Conservation (phyloP, 2,113 vertebrate species). For the Dolichotis patagonum region DNA sequence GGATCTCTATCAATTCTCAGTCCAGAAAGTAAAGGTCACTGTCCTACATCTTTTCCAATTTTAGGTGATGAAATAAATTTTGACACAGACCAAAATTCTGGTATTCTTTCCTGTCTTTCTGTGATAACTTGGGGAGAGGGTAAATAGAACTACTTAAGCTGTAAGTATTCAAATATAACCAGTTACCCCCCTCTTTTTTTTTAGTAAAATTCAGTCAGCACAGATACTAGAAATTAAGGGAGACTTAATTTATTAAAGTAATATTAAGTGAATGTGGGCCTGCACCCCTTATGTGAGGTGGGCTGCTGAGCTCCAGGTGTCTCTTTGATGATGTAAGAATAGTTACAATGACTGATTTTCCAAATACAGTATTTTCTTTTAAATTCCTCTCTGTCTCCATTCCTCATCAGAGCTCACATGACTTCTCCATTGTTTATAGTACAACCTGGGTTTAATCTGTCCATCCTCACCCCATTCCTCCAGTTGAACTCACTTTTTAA, state of each 20-base stretch:
- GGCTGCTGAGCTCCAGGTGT: not conserved
- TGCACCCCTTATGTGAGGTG: not conserved
- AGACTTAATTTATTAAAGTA: not conserved
- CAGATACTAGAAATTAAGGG: not conserved
- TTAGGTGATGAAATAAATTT: slow-evolving; percentile 1
- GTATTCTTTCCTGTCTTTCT: slow-evolving; percentile 9
- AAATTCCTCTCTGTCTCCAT: not conserved
- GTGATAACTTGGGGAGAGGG: not conserved
- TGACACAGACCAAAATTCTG: not conserved
- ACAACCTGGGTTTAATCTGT: not conserved
- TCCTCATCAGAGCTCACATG: not conserved
- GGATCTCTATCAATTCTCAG: not conserved
- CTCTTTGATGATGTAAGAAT: not conserved
- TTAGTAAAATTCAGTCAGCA: not conserved
- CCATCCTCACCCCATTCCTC: not conserved
- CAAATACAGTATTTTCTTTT: not conserved
- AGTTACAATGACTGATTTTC: not conserved
- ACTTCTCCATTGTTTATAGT: not conserved
- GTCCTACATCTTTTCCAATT: not conserved
- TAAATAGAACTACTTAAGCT: not conserved
- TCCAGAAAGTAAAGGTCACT: not conserved
- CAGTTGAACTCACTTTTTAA: not conserved
- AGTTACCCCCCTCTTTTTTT: not conserved
- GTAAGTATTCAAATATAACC: not conserved
- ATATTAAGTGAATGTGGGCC: not conserved